Evolutionary conservation across 92 coral and sea anemone species (phyloP), one percentile per base, ranked within the genome.

Genomic region (Scolanthus callimorphus): DNA sequence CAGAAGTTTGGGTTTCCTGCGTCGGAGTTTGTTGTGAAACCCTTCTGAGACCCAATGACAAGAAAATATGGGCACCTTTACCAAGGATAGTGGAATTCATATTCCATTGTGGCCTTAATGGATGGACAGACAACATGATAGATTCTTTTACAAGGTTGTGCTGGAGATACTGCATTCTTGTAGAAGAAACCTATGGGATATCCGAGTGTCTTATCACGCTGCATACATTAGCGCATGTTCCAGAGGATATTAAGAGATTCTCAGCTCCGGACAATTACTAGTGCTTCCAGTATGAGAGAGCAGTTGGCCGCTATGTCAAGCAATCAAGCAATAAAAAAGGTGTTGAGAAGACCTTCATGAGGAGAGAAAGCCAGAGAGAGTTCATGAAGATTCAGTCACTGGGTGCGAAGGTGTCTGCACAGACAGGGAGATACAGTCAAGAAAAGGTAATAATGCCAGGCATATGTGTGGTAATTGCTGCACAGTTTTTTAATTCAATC

Each of bases 1-100:
- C 78, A 70, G 51, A 70, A 70, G 28, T 51, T 70, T 27, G 78
- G 65, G 20, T 61, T 59, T 53, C 78, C 69, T 55, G 70, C 70
- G 9, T 70, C 78, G 60, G 78, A 70, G 23, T 59, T 59, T 59
- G 68, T 70, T 9, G 39, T 0, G 21, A 51, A 26, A 69, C 60
- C 25, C 20, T 71, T 25, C 49, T 51, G 6, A 25, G 57, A 6
- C 59, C 47, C 39, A 43, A 26, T 13, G 62, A 71, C 26, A 30
- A 47, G 12, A 53, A 60, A 28, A 39, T 57, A 0, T 69, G 76
- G 76, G 67, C 67, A 27, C 76, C 76, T 27, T 51, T 58, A 13
- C 67, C 78, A 29, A 47, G 78, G 60, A 71, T 71, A 61, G 53
- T 60, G 17, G 70, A 71, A 12, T 59, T 59, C 26, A 46, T 71